A percentile compares a stretch with the other conserved stretches of the same genome.
Evolutionary conservation across 2,113 vertebrate genomes (phyloP).

Genomic region (Trogon melanurus): DNA sequence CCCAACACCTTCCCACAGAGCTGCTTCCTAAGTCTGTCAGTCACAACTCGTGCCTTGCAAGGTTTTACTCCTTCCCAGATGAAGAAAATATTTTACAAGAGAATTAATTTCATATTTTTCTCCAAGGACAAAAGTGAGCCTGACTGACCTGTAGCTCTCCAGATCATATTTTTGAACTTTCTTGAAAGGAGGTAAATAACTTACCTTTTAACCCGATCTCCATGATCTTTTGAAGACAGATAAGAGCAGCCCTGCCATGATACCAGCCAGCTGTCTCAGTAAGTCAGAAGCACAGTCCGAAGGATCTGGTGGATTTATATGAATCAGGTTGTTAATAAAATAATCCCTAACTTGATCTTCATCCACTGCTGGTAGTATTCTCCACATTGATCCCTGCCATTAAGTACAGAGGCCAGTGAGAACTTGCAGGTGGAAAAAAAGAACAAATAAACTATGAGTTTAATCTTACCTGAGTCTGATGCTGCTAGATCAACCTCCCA

Average conservation of each 20-base stretch:
- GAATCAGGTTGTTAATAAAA: neutral
- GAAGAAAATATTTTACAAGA: neutral
- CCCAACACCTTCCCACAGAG: neutral
- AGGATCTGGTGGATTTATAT: neutral
- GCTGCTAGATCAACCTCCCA: neutral
- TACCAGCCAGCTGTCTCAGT: neutral
- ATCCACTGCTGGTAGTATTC: neutral
- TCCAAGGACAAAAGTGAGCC: neutral
- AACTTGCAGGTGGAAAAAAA: neutral
- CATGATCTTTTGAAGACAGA: neutral
- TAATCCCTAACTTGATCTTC: neutral
- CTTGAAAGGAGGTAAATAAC: neutral
- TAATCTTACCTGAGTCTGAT: neutral
- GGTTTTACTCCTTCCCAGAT: neutral
- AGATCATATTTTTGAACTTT: neutral
- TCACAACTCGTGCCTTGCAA: neutral
- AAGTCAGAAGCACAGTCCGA: neutral
- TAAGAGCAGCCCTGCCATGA: neutral
- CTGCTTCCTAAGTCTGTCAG: neutral
- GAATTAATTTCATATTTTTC: neutral
- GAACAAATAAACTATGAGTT: neutral
- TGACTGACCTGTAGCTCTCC: neutral
- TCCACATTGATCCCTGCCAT: neutral
- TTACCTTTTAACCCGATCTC: neutral
- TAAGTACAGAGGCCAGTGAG: neutral